A percentile compares a stretch with the other conserved stretches of the same genome.
phyloP scores from a whole-genome alignment of 2,113 vertebrate genomes.

The Gnathonemus longibarbis region DNA sequence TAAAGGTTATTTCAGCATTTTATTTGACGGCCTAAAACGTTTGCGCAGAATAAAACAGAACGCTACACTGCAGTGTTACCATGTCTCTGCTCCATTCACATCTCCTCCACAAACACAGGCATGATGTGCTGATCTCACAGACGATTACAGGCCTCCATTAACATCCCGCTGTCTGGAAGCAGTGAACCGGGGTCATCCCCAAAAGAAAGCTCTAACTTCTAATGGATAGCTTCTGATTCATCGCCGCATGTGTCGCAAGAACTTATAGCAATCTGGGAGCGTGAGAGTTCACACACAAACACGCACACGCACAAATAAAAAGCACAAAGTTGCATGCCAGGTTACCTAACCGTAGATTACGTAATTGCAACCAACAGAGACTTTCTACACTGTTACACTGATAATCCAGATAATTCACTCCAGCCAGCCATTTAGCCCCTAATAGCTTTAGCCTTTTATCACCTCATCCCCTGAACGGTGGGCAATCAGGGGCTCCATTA shows the following conservation, averaged over 20 bases:
- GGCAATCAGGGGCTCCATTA: background rate
- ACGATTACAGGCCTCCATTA: background rate
- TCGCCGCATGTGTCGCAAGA: background rate
- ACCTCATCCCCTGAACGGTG: too few species aligned
- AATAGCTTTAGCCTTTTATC: constrained; percentile 6
- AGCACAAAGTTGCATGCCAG: background rate
- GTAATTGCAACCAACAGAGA: background rate
- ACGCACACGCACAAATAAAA: background rate
- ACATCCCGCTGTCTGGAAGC: background rate
- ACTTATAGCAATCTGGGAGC: background rate
- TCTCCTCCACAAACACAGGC: background rate
- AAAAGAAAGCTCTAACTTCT: background rate
- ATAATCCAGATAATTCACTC: constrained; percentile 10
- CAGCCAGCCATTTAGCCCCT: background rate
- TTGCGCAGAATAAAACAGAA: background rate
- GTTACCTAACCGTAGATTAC: constrained; percentile 7
- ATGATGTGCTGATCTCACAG: background rate
- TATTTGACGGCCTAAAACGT: background rate
- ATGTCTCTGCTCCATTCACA: background rate
- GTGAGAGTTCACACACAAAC: background rate
- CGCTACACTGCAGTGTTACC: background rate
- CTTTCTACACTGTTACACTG: background rate
- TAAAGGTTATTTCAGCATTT: background rate
- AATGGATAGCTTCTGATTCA: background rate
- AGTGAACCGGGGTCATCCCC: background rate